A percentile compares a stretch with the other conserved stretches of the same genome.
These are phyloP conservation scores for Cataglyphis rosenhaueri DNA, from an alignment of 2,888 invertebrate genomes.

Conservation along the genomic window DNA sequence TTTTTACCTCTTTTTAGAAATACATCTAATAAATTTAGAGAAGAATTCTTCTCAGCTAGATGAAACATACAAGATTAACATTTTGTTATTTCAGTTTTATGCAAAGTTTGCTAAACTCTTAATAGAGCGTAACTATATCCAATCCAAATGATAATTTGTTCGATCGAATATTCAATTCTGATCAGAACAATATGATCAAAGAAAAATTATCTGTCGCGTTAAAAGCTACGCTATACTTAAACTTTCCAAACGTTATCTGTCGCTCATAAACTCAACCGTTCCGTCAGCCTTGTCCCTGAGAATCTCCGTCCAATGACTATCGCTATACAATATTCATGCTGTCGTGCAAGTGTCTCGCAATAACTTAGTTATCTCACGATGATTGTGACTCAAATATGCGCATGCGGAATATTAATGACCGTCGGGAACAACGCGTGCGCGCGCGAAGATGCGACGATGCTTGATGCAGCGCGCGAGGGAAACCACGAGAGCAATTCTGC, in stretches of 20 bases:
- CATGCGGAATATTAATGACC: constrained; percentile 61
- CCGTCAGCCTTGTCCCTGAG: constrained; percentile 52
- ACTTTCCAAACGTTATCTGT: constrained; percentile 30
- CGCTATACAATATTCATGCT: constrained; percentile 63
- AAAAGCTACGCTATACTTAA: constrained; percentile 10
- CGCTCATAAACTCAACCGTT: constrained; percentile 47
- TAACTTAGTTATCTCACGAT: constrained; percentile 65
- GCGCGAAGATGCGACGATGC: constrained; percentile 48
- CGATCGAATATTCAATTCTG: not conserved
- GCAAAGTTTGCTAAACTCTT: not conserved
- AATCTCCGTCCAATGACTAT: constrained; percentile 61
- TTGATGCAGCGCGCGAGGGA: constrained; percentile 31
- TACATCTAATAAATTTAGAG: not conserved
- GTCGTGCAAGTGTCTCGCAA: constrained; percentile 60
- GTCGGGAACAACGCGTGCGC: constrained; percentile 57
- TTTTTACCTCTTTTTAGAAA: not conserved
- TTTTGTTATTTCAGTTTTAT: not conserved
- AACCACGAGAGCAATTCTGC: constrained; percentile 59
- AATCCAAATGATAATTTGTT: not conserved
- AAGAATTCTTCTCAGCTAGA: not conserved
- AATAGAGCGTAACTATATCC: not conserved
- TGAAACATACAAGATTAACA: not conserved
- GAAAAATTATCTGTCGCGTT: not conserved
- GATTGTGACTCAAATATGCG: constrained; percentile 67
- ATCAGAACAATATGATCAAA: not conserved